phyloP scores from a whole-genome alignment of 2,888 invertebrate species.

The Nomada ruficornis region DNA sequence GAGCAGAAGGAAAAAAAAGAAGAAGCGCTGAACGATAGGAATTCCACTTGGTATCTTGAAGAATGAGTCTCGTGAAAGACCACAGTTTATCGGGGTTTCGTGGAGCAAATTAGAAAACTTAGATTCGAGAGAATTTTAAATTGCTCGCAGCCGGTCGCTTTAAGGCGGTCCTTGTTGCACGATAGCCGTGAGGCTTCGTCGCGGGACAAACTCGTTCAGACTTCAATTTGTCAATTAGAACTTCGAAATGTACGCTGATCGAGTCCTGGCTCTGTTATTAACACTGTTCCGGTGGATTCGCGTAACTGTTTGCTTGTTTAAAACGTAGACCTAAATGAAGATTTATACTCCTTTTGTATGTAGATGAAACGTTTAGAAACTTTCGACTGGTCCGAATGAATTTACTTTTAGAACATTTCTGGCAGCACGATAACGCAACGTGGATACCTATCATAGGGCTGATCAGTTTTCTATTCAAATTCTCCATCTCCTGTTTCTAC shows the following conservation, averaged over 20 bases:
- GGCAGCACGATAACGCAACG: too few relatives aligned
- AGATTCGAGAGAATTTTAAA: conserved; percentile 51
- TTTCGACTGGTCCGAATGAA: background rate
- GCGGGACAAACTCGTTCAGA: conserved; percentile 23
- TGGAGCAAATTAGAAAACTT: conserved; percentile 52
- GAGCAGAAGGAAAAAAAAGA: background rate
- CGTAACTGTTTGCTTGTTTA: background rate
- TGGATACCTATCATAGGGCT: too few relatives aligned
- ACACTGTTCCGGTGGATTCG: background rate
- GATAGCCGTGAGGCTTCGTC: conserved; percentile 21
- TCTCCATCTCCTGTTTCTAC: background rate
- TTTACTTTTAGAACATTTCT: background rate
- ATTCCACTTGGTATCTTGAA: background rate
- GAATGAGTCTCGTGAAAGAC: background rate
- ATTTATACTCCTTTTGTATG: background rate
- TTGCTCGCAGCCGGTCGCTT: conserved; percentile 24
- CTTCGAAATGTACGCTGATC: conserved; percentile 33
- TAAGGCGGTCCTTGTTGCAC: background rate
- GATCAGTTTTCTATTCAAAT: background rate
- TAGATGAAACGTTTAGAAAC: background rate
- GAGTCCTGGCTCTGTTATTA: conserved; percentile 14
- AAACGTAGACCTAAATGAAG: background rate
- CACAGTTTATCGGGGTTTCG: conserved; percentile 11
- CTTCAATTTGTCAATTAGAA: conserved; percentile 58
- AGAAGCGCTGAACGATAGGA: background rate